A percentile compares a stretch with the other conserved stretches of the same genome.
Conservation (phyloP, 2,797 vertebrate species). For the Anguilla obscura region DNA sequence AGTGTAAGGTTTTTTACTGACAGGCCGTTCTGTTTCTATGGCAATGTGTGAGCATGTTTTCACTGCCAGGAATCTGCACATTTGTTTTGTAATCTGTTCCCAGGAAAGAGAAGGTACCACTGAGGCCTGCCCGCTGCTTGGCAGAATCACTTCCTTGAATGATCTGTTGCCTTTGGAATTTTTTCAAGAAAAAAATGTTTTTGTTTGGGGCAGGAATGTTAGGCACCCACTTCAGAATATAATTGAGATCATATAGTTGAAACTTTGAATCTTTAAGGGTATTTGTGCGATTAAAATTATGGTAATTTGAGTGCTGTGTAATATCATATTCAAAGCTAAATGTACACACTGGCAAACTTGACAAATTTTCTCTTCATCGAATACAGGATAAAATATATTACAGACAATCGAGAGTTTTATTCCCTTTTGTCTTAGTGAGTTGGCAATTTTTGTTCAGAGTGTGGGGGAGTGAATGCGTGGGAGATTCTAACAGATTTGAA, state of each 20-base stretch:
- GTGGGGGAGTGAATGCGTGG: slow-evolving; percentile 33
- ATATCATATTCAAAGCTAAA: neutral
- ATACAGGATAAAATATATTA: neutral
- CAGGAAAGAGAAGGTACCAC: neutral
- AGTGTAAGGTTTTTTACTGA: neutral
- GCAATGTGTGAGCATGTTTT: slow-evolving; percentile 1
- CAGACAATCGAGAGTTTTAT: neutral
- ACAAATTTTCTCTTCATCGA: neutral
- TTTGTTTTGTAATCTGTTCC: slow-evolving; percentile 1
- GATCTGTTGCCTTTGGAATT: neutral
- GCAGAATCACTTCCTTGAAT: neutral
- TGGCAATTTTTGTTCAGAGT: slow-evolving; percentile 21
- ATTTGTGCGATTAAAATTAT: neutral
- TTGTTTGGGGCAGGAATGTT: neutral
- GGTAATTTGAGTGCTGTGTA: neutral
- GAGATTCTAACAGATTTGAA: slow-evolving; percentile 44
- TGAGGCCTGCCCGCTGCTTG: neutral
- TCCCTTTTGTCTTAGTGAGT: slow-evolving; percentile 33
- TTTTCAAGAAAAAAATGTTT: neutral
- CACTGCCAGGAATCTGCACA: neutral
- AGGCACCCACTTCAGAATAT: neutral
- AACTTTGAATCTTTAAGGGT: neutral
- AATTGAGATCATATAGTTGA: neutral
- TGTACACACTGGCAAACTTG: neutral
- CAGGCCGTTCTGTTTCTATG: slow-evolving; percentile 28